Evolutionary conservation across 2,797 vertebrate species (phyloP).

Genomic region (Cyclura pinguis): DNA sequence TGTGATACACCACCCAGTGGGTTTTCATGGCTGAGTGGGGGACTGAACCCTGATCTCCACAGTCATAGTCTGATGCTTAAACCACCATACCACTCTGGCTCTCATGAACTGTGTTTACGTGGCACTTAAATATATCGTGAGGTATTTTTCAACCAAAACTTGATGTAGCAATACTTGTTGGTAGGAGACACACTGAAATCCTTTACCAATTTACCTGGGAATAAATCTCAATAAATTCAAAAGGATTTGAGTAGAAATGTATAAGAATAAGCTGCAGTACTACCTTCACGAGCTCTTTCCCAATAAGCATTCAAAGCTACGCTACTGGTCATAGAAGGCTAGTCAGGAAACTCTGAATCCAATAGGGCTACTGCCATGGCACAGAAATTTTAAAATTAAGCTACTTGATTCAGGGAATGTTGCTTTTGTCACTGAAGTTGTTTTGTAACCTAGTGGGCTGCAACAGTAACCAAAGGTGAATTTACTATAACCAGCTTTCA

Average conservation of each 20-base stretch:
- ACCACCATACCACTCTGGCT: too few relatives aligned
- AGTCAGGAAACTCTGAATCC: too few relatives aligned
- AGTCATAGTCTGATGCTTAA: too few relatives aligned
- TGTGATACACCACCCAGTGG: too few relatives aligned
- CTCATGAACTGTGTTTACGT: background rate
- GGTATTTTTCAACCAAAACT: background rate
- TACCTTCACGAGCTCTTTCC: background rate
- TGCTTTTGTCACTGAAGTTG: background rate
- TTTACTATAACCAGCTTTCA: background rate
- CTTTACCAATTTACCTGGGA: background rate
- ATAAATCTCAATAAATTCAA: background rate
- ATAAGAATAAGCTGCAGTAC: background rate
- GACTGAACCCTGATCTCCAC: too few relatives aligned
- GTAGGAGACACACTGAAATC: background rate
- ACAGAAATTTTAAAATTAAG: too few relatives aligned
- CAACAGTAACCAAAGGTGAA: background rate
- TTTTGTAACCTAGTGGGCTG: background rate
- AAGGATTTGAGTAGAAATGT: background rate
- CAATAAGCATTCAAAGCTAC: background rate
- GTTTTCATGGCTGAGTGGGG: too few relatives aligned
- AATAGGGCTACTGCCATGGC: too few relatives aligned
- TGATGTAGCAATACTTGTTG: background rate
- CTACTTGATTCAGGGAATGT: background rate
- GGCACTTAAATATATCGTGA: background rate
- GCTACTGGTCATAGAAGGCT: too few relatives aligned